phyloP scores from a whole-genome alignment of 2,113 vertebrate species.

The Romanogobio albipinnatus region DNA sequence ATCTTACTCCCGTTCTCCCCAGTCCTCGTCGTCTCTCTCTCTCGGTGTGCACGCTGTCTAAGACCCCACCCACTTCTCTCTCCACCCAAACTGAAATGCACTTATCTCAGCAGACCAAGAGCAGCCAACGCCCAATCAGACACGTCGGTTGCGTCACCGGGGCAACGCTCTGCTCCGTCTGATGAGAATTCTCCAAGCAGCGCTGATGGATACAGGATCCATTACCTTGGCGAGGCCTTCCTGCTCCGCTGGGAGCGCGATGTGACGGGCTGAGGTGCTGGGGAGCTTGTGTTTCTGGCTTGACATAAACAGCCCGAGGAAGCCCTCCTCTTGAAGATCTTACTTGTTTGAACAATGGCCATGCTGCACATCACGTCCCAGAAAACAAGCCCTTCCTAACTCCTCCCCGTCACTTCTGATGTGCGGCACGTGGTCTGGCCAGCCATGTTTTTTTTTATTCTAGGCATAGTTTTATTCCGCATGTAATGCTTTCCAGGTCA shows the following conservation, averaged over 20 bases:
- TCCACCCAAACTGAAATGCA: constrained; percentile 54
- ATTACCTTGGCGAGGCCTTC: constrained; percentile 30
- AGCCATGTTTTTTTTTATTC: constrained; percentile 27
- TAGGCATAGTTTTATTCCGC: not conserved
- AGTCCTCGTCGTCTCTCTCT: constrained; percentile 1
- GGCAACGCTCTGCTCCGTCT: constrained; percentile 41
- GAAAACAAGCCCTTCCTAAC: not conserved
- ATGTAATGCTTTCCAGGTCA: not conserved
- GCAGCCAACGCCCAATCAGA: constrained; percentile 59
- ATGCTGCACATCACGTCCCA: not conserved
- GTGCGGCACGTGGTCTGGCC: not conserved
- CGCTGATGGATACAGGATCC: constrained; percentile 43
- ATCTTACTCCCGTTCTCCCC: constrained; percentile 11
- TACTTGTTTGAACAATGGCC: constrained; percentile 34
- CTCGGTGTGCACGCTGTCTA: not conserved
- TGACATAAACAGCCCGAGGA: not conserved
- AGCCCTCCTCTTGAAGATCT: not conserved
- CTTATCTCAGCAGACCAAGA: constrained; percentile 58
- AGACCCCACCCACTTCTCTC: constrained; percentile 38
- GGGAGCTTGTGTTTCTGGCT: not conserved
- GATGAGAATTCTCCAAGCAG: constrained; percentile 29
- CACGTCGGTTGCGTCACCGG: constrained; percentile 32
- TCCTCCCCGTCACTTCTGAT: constrained; percentile 1
- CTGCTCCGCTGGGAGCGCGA: constrained; percentile 25
- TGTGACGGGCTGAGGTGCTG: not conserved